Evolutionary conservation across 37 sponge, comb jelly and placozoan species (phyloP).

Genomic region (Diacarnus erythraeanus): DNA sequence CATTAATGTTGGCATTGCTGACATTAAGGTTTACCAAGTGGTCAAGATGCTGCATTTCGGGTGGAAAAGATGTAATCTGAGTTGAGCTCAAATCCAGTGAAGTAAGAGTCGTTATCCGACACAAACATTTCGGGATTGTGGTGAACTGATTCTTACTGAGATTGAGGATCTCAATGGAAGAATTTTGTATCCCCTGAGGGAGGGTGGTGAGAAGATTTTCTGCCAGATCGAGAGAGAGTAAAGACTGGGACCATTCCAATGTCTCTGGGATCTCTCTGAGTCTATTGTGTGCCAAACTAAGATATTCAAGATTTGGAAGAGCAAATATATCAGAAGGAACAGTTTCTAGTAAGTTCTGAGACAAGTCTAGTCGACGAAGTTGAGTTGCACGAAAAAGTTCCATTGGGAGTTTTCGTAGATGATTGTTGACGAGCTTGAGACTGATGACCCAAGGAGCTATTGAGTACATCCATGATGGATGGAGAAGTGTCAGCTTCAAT

Average conservation of each 20-base stretch:
- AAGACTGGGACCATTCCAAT: conserved; percentile 47
- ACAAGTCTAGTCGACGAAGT: conserved; percentile 68
- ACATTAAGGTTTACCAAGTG: conserved; percentile 63
- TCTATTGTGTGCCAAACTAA: conserved; percentile 57
- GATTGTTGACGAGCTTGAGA: conserved; percentile 71
- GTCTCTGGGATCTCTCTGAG: conserved; percentile 58
- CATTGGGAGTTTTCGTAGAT: conserved; percentile 51
- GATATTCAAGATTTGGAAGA: conserved; percentile 71
- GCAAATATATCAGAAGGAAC: conserved; percentile 52
- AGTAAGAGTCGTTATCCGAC: conserved; percentile 65
- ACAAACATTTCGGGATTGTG: conserved; percentile 59
- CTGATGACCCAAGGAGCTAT: conserved; percentile 83
- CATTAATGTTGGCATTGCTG: conserved; percentile 38
- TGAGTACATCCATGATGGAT: conserved; percentile 75
- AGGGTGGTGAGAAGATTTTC: conserved; percentile 57
- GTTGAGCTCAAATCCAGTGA: conserved; percentile 63
- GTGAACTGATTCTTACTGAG: conserved; percentile 64
- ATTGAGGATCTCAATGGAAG: conserved; percentile 60
- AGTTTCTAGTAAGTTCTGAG: conserved; percentile 57
- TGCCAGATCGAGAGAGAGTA: conserved; percentile 61
- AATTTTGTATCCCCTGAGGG: conserved; percentile 61
- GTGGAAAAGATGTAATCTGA: conserved; percentile 52
- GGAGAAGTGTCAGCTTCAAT: conserved; percentile 63
- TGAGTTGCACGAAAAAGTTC: conserved; percentile 63
- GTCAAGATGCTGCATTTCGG: conserved; percentile 64